These are phyloP conservation scores for Cyrtorhinus lividipennis DNA, from an alignment of 1,140 invertebrate genomes.

Conservation along the genomic window DNA sequence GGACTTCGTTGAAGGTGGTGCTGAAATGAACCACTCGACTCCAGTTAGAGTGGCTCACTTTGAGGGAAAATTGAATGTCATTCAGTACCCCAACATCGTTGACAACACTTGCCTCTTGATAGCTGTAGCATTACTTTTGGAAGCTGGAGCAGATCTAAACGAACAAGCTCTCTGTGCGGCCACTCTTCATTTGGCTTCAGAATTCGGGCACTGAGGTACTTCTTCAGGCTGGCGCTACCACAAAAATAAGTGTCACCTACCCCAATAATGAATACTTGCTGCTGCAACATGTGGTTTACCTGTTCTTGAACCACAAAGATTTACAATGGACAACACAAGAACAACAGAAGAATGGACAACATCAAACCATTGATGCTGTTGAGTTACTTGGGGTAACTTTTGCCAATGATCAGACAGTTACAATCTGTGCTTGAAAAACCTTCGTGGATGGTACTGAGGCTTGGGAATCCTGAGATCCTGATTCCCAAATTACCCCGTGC, in stretches of 20 bases:
- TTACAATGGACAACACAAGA: conserved; percentile 50
- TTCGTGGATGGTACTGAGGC: conserved; percentile 42
- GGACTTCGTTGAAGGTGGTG: conserved; percentile 67
- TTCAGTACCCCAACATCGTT: conserved; percentile 79
- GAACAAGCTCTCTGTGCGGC: conserved; percentile 65
- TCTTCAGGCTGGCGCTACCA: conserved; percentile 55
- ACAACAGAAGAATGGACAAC: too few relatives aligned
- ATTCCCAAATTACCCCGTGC: conserved; percentile 48
- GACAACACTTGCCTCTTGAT: conserved; percentile 83
- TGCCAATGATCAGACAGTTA: conserved; percentile 67
- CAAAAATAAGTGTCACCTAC: conserved; percentile 60
- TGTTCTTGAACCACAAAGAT: conserved; percentile 44
- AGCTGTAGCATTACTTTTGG: conserved; percentile 65
- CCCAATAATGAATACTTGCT: conserved; percentile 70
- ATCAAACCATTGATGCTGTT: conserved; percentile 65
- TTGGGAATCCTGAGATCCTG: conserved; percentile 32
- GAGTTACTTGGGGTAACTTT: conserved; percentile 85
- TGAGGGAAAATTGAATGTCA: conserved; percentile 71
- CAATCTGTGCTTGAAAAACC: not conserved
- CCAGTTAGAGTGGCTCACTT: conserved; percentile 75
- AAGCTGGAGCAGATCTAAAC: conserved; percentile 66
- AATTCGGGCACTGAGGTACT: conserved; percentile 77
- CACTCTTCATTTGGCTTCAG: conserved; percentile 89
- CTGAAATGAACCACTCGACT: conserved; percentile 82
- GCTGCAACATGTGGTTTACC: conserved; percentile 76